phyloP scores from a whole-genome alignment of 2,113 vertebrate species.

The Gasterosteus nipponicus region DNA sequence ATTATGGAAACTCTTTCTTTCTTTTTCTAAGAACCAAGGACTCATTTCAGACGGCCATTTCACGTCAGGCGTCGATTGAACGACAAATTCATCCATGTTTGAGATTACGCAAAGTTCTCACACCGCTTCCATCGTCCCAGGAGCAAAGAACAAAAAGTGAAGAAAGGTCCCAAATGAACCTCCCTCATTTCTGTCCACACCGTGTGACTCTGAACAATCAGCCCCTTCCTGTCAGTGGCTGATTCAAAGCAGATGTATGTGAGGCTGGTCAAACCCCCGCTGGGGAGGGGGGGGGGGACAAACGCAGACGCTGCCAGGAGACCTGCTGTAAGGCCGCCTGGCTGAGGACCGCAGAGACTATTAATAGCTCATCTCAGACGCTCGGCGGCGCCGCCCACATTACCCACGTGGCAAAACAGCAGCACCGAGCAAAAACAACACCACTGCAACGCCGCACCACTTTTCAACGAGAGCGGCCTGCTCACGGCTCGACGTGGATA shows the following conservation, averaged over 20 bases:
- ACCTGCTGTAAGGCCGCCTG: conserved; percentile 64
- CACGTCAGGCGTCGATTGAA: not conserved
- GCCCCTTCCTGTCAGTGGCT: conserved; percentile 15
- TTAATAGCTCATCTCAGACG: conserved; percentile 70
- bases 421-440: conserved; percentile 59
- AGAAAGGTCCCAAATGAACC: not conserved
- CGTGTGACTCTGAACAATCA: not conserved
- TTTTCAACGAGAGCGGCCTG: conserved; percentile 1
- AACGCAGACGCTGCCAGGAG: conserved; percentile 58
- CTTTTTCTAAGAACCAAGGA: not conserved
- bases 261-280: conserved; percentile 10
- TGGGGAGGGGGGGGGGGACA: conserved; percentile 18
- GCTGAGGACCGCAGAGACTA: conserved; percentile 74
- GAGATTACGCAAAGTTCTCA: not conserved
- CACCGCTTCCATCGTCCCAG: not conserved
- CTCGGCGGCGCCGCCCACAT: conserved; percentile 64
- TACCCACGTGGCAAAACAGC: conserved; percentile 61
- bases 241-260: conserved; percentile 17
- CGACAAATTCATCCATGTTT: not conserved
- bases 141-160: not conserved
- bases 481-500: not conserved
- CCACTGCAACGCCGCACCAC: conserved; percentile 32
- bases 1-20: not conserved
- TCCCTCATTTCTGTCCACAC: not conserved
- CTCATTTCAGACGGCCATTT: not conserved